Evolutionary conservation across 2,113 vertebrate genomes (phyloP).

Genomic region (Gobio gobio): DNA sequence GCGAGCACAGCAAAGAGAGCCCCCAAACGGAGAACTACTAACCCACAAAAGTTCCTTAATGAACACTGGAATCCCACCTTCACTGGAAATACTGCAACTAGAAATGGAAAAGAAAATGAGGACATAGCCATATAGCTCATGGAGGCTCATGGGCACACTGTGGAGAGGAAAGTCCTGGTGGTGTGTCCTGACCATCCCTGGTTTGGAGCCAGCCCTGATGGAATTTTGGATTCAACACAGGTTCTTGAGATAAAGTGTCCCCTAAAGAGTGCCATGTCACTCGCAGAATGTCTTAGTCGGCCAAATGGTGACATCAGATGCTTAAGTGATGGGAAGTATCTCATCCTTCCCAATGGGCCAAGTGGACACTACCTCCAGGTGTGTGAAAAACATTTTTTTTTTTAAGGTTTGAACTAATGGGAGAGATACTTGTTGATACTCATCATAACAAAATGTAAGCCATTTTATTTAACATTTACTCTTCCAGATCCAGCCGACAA

Average conservation of each 20-base stretch:
- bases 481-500: too few species aligned
- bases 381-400: not conserved
- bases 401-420: not conserved
- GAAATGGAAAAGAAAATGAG: not conserved
- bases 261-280: not conserved
- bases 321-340: not conserved
- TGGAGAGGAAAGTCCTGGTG: not conserved
- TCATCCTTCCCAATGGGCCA: not conserved
- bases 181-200: not conserved
- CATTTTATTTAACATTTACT: too few species aligned
- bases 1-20: slow-evolving; percentile 28
- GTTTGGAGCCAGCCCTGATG: not conserved
- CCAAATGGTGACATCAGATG: not conserved
- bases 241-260: not conserved
- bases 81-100: too few species aligned
- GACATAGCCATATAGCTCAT: not conserved
- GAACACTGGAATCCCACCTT: too few species aligned
- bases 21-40: slow-evolving; percentile 24
- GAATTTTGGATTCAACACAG: not conserved
- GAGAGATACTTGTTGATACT: too few species aligned
- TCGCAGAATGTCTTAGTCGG: not conserved
- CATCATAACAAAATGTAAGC: too few species aligned
- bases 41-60: not conserved
- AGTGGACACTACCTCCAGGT: not conserved
- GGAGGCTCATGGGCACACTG: not conserved